Conservation (phyloP, 2,888 invertebrate genomes). For the Germaria angustata region DNA sequence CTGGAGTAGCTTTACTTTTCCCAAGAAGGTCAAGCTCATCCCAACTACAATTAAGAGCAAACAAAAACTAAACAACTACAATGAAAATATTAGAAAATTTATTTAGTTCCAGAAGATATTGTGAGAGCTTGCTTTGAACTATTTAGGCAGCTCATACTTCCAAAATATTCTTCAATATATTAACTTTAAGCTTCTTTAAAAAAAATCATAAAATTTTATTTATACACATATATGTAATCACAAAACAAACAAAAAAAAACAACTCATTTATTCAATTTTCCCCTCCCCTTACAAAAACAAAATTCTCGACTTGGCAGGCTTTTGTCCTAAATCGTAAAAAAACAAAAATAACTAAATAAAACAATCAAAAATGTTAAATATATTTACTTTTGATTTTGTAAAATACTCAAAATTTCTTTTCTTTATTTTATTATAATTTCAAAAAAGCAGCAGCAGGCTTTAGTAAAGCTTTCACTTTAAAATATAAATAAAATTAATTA, state of each 20-base stretch:
- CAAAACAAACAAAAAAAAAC: constrained; percentile 39
- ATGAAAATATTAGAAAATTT: no score
- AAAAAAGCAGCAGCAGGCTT: constrained; percentile 48
- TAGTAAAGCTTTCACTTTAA: constrained; percentile 50
- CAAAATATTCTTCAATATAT: no score
- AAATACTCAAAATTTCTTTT: constrained; percentile 44
- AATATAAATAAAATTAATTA: constrained; percentile 9
- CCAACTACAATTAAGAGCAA: no score
- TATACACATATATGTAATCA: neutral
- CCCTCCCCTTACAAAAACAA: constrained; percentile 74
- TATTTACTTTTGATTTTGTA: constrained; percentile 51
- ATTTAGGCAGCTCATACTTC: no score
- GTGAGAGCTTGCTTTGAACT: no score
- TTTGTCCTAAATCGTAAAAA: constrained; percentile 74
- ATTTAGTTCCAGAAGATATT: no score
- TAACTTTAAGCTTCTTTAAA: no score
- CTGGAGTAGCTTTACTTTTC: no score
- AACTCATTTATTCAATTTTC: constrained; percentile 77
- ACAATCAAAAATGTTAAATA: neutral
- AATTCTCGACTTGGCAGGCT: constrained; percentile 81
- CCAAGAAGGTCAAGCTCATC: no score
- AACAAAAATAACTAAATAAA: constrained; percentile 36
- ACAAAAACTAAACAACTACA: no score
- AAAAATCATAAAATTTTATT: neutral
- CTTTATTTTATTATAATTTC: neutral